Evolutionary conservation across 2,113 vertebrate species (phyloP), one percentile per base, ranked within the genome.

Genomic region (Thryonomys swinderianus): DNA sequence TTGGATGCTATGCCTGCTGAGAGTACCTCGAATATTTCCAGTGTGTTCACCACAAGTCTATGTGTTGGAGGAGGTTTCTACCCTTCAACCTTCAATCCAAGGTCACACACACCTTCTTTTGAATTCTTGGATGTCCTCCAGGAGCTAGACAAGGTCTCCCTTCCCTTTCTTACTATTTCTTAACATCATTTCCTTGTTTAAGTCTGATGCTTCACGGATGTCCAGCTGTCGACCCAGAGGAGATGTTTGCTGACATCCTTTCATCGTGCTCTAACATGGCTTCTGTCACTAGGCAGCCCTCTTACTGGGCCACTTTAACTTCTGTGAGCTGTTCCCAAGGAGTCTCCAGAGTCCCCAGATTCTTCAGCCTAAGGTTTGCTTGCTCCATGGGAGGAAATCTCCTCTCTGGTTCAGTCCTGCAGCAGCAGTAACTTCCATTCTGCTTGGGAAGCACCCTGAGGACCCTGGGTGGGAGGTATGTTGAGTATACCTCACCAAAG

Each of bases 331-430:
- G 6, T 69, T 84, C 40, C 3, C 16, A 9, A 23, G 61, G 8
- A 32, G 13, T 3, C 21, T 61, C 3, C 61, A 3, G 1, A 37
- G 48, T 4, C 12, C 11, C 2, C 3, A 13, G n/a, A n/a, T 27
- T 30, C 13, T 71, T 84, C 37, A 69, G 14, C 48, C 82, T 18
- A 45, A 74, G 16, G 4, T 1, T 40, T 73, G 53, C 32, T 78
- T 78, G 37, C 74, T 3, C 21, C 16, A 5, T 25, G 57, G 37
- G 40, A 18, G 32, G 40, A 74, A n/a, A 40, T 3, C 5, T 66
- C 37, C 16, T 57, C 40, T 2, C 1, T 7, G 4, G 0, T n/a
- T 74, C 5, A 16, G 0, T 1, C 66, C 32, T 88, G 2, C 3
- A 53, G 1, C 18, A 20, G 18, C 13, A 53, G n/a, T n/a, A n/a